Conservation (phyloP, 2,797 vertebrate genomes). For the Babyrousa celebensis region DNA sequence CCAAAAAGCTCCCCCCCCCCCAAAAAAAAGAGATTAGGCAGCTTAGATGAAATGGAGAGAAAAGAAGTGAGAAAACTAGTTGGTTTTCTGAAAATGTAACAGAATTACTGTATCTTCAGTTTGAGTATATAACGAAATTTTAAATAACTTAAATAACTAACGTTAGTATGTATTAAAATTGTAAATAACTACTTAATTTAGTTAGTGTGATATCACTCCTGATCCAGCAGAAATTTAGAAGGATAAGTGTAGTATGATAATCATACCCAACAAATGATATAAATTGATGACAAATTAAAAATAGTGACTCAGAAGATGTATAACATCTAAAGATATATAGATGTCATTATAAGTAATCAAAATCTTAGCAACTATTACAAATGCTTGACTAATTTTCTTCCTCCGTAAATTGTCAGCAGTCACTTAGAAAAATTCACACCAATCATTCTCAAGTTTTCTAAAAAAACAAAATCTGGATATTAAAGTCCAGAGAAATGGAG, state of each 20-base stretch:
- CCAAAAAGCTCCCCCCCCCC: no score
- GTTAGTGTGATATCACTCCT: not conserved
- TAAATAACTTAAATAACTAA: no score
- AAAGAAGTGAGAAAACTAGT: no score
- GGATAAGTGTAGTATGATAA: not conserved
- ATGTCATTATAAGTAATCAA: not conserved
- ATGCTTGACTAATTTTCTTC: not conserved
- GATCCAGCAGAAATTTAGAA: not conserved
- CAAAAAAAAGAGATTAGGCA: no score
- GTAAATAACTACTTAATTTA: no score
- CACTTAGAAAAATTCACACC: not conserved
- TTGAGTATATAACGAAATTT: no score
- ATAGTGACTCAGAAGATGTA: not conserved
- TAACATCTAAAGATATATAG: not conserved
- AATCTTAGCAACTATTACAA: not conserved
- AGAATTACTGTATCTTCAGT: no score
- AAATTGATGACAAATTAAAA: not conserved
- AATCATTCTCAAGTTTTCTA: not conserved
- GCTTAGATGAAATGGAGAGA: no score
- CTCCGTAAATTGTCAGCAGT: not conserved
- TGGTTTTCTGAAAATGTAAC: no score
- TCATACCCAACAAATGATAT: not conserved
- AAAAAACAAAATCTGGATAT: not conserved
- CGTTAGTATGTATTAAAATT: no score
- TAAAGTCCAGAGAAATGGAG: not conserved